Evolutionary conservation across 2,888 invertebrate species (phyloP), one percentile per base, ranked within the genome.

Genomic region (Lobophora halterata): DNA sequence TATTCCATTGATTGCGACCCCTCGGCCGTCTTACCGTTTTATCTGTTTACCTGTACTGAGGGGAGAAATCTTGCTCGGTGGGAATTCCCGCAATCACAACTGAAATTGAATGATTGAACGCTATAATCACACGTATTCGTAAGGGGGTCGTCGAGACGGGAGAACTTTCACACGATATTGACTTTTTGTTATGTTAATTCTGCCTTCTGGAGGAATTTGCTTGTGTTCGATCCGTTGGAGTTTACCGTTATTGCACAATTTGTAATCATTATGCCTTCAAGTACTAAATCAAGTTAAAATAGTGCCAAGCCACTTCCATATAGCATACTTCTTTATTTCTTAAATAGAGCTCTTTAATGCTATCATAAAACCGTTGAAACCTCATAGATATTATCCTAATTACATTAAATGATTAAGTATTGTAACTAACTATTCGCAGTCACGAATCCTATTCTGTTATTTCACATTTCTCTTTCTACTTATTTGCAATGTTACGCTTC

Each of bases 21-120:
- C 76, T 78, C 71, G 62, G 68, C 61, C 81, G 77, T 80, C 83
- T 85, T 85, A 62, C 76, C 75, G 46, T 68, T 74, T 52, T 81
- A 81, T 80, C 80, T 78, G 64, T 68, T 81, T 86, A 86, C 86
- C 85, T 86, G 80, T 71, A 68, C 58, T 65, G 63, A 48, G 81
- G 87, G 87, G 82, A 76, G 78, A 79, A 77, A 75, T 70, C 79
- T 78, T 70, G 55, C 71, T 68, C 73, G 82, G 79, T 85, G 87
- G 82, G 87, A 86, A 85, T 61, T 50, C 60, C 57, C 59, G 72
- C 57, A 74, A 77, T 79, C 77, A 65, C 68, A 76, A 79, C 75
- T 73, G 67, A 80, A 81, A 71, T 77, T 77, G 65, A 75, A 83
- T 81, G 71, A 79, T 73, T 67, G 53, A 72, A 65, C 60, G 58